Evolutionary conservation across 2,113 vertebrate species (phyloP).

Genomic region (Melanerpes aurifrons): DNA sequence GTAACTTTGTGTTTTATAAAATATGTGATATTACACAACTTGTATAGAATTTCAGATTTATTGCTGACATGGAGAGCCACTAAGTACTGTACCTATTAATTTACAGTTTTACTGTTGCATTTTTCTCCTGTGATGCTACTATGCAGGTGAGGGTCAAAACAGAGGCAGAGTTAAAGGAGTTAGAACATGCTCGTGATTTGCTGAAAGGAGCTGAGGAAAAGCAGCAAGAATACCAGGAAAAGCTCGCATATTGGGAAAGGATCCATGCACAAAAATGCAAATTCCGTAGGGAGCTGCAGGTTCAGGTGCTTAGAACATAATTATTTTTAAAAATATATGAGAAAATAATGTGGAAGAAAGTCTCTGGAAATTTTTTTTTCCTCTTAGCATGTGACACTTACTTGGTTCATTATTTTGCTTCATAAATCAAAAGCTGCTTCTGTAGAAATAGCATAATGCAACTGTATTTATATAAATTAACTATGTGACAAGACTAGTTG

Average conservation of each 20-base stretch:
- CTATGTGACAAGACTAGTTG: neutral
- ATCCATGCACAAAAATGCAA: constrained; percentile 73
- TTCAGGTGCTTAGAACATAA: constrained; percentile 75
- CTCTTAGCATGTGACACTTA: constrained; percentile 18
- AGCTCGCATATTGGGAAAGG: constrained; percentile 68
- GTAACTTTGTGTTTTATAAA: neutral
- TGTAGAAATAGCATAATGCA: neutral
- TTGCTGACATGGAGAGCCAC: neutral
- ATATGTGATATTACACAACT: neutral
- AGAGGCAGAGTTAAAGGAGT: constrained; percentile 74
- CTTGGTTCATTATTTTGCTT: neutral
- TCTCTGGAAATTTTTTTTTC: constrained; percentile 29
- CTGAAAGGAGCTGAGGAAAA: constrained; percentile 74
- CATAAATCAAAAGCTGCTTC: neutral
- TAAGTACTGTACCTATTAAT: constrained; percentile 14
- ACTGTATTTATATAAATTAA: neutral
- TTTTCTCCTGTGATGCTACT: constrained; percentile 41
- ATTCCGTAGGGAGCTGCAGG: constrained; percentile 79
- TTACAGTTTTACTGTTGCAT: constrained; percentile 50
- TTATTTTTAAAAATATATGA: constrained; percentile 12
- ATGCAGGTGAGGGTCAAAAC: constrained; percentile 80
- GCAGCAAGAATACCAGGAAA: constrained; percentile 77
- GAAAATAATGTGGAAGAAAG: neutral
- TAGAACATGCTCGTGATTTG: constrained; percentile 73
- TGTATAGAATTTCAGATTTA: neutral